Percentiles rank a stretch among this genome's conserved stretches.
Evolutionary conservation across 2,888 invertebrate genomes (phyloP).

Genomic region (Aricia artaxerxes): DNA sequence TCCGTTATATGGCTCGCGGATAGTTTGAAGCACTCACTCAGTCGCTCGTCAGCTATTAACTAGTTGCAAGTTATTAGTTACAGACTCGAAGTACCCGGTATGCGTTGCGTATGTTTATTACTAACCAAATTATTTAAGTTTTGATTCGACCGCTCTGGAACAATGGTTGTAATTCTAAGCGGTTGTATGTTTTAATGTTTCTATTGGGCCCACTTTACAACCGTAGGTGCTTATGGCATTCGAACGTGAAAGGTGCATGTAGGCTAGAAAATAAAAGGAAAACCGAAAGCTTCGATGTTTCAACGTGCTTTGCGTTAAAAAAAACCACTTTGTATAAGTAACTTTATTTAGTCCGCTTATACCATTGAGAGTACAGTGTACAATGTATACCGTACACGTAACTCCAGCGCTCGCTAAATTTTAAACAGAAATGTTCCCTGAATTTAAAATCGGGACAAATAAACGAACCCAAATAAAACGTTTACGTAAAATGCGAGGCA

Average conservation of each 20-base stretch:
- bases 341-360: neutral
- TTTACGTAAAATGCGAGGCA: slow-evolving; percentile 17
- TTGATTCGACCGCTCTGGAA: neutral
- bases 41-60: slow-evolving; percentile 13
- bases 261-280: neutral
- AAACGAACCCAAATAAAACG: slow-evolving; percentile 6
- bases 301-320: too few relatives aligned
- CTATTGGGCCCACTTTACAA: too few relatives aligned
- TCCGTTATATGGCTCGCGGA: neutral
- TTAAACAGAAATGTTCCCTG: slow-evolving; percentile 6
- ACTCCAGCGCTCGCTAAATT: neutral
- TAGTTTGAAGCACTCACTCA: slow-evolving; percentile 5
- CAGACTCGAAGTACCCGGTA: neutral
- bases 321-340: too few relatives aligned
- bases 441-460: neutral
- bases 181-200: too few relatives aligned
- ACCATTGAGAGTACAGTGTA: neutral
- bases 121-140: neutral
- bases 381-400: neutral
- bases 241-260: too few relatives aligned
- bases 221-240: too few relatives aligned
- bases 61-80: slow-evolving; percentile 16
- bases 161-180: too few relatives aligned
- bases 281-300: neutral
- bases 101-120: neutral